Base-by-base conservation (phyloP, 2,888 invertebrate species). In the Phalera bucephala region DNA sequence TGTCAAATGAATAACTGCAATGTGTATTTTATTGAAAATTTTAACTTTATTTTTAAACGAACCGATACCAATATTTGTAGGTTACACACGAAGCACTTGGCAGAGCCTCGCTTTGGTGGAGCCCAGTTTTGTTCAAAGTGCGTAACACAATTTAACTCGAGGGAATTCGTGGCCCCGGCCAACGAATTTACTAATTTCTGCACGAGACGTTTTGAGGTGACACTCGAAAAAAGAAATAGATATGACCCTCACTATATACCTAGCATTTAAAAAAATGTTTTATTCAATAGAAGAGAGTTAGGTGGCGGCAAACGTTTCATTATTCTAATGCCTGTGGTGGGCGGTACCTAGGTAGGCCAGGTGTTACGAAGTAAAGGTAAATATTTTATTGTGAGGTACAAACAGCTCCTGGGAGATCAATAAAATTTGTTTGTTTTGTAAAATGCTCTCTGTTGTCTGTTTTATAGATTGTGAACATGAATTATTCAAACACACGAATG, bases 341-440 rank as follows among this genome's bases (percentile, higher is more conserved):
- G 74, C 61, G 71, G 59, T 64, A 62, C 65, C 72, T 74, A 68
- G 70, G 66, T 70, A 77, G 73, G 70, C 75, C 82, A 84, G 84
- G 85, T 84, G 83, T 72, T 80, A 76, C 79, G 67, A 77, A 87
- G 85, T 83, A 84, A 83, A 87, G 82, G 86, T 88, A 86, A 89
- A 89, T 88, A 87, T 86, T 88, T 85, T 82, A 88, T 84, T 85
- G 81, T 81, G 73, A 75, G 77, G 80, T 66, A 78, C 82, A 85
- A 88, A 89, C 84, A 83, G 73, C 78, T 81, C 89, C 87, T 77
- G 76, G 58, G 89, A 88, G 89, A 88, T 88, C 89, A 87, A 88
- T 89, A 88, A 88, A 87, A 88, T 88, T 88, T 86, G 87, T 88
- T 88, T 89, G 80, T 85, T 87, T 78, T 85, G 83, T 86, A 84